These are phyloP conservation scores for Gryllus bimaculatus DNA, from an alignment of 1,140 invertebrate species.

Conservation along the genomic window DNA sequence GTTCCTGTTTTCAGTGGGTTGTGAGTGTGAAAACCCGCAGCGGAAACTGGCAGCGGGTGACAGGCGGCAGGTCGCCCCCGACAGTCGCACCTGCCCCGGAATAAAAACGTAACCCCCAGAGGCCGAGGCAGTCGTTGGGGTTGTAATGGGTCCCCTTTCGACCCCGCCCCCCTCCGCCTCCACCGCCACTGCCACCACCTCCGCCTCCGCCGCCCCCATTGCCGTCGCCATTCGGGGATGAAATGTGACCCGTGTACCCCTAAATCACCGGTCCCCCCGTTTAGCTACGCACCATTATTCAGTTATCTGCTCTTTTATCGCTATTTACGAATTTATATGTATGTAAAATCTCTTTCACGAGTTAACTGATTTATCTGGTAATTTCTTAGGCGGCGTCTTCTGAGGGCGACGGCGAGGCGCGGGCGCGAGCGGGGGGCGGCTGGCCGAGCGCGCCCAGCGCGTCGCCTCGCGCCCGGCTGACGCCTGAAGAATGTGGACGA, in stretches of 20 bases:
- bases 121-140: no score
- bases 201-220: background rate
- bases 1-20: no score
- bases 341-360: background rate
- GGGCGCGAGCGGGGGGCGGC: no score
- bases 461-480: no score
- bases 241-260: background rate
- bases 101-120: background rate
- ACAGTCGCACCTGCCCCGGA: background rate
- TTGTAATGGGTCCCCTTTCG: background rate
- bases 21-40: no score
- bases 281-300: background rate
- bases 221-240: background rate
- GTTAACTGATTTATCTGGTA: background rate
- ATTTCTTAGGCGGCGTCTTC: background rate
- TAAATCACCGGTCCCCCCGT: background rate
- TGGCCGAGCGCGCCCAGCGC: no score
- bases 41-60: no score
- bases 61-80: no score
- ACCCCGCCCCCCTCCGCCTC: background rate
- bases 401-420: background rate
- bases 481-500: background rate
- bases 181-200: no score
- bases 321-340: slow-evolving; percentile 6
- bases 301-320: background rate